These are phyloP conservation scores for Myotis pilosus DNA, from an alignment of 2,797 vertebrate species.

Conservation along the genomic window DNA sequence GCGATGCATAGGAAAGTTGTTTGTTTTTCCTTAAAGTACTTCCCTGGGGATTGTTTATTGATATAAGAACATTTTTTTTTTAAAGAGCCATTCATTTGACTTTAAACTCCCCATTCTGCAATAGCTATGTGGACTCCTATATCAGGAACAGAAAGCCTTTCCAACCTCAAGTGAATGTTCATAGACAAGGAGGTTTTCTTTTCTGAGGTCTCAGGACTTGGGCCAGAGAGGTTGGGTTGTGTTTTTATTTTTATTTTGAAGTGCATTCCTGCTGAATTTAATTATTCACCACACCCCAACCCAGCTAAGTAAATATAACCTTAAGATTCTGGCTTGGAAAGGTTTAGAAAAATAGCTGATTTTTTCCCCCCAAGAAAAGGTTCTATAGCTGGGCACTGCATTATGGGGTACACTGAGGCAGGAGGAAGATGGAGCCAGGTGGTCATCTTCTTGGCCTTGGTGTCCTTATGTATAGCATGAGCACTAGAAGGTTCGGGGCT, in stretches of 20 bases:
- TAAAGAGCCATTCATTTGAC: background rate
- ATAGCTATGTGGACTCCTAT: background rate
- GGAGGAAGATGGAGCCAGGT: background rate
- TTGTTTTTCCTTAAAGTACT: slow-evolving; percentile 50
- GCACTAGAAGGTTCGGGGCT: background rate
- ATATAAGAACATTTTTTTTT: background rate
- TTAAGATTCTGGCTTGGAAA: slow-evolving; percentile 58
- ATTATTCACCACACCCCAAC: slow-evolving; percentile 78
- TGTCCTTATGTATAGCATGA: background rate
- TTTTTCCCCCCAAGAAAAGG: background rate
- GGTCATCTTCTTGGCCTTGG: background rate
- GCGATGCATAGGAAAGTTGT: background rate
- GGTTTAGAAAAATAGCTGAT: slow-evolving; percentile 62
- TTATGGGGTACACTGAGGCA: background rate
- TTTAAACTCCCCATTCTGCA: background rate
- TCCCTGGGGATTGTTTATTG: slow-evolving; percentile 42
- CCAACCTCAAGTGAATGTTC: slow-evolving; percentile 40
- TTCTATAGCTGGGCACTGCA: background rate
- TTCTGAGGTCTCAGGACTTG: slow-evolving; percentile 66
- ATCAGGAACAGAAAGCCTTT: slow-evolving; percentile 46
- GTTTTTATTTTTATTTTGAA: slow-evolving; percentile 81
- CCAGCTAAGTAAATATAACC: slow-evolving; percentile 79
- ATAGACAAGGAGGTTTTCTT: slow-evolving; percentile 69
- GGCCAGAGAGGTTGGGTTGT: slow-evolving; percentile 69
- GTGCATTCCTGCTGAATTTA: slow-evolving; percentile 76